These are phyloP conservation scores for Schizothorax lantsangensis DNA, from an alignment of 2,797 vertebrate species.

Conservation along the genomic window DNA sequence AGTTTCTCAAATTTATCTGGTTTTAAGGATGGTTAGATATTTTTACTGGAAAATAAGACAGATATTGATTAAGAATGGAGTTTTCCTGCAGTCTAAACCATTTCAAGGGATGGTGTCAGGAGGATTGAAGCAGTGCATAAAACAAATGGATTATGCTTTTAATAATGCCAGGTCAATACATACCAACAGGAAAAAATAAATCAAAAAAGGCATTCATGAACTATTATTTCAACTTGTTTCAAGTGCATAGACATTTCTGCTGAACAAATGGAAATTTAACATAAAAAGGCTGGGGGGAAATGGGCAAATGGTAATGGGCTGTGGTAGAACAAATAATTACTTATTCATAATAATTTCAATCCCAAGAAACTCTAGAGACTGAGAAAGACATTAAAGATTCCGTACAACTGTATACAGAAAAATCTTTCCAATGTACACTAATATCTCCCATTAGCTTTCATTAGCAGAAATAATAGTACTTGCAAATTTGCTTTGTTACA, in stretches of 20 bases:
- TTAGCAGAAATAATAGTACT: slow-evolving; percentile 30
- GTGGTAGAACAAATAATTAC: slow-evolving; percentile 38
- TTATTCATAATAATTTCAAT: slow-evolving; percentile 15
- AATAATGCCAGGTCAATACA: slow-evolving; percentile 6
- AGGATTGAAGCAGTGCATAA: not conserved
- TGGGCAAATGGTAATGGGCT: not conserved
- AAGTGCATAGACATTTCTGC: not conserved
- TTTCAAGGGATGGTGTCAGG: slow-evolving; percentile 31
- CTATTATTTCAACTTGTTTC: not conserved
- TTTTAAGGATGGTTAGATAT: not conserved
- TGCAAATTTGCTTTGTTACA: slow-evolving; percentile 21
- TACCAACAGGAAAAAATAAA: not conserved
- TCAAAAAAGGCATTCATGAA: not conserved
- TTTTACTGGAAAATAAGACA: not conserved
- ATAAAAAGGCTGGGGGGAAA: not conserved
- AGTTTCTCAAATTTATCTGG: not conserved
- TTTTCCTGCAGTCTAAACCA: slow-evolving; percentile 13
- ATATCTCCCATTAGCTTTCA: slow-evolving; percentile 35
- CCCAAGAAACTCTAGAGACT: slow-evolving; percentile 18
- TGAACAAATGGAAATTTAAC: slow-evolving; percentile 9
- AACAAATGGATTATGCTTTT: slow-evolving; percentile 12
- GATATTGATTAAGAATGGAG: slow-evolving; percentile 9
- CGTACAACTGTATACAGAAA: slow-evolving; percentile 21
- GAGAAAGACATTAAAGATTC: slow-evolving; percentile 24
- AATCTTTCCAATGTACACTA: slow-evolving; percentile 35